Evolutionary conservation across 2,113 vertebrate species (phyloP).

Genomic region (Chionodraco myersi): DNA sequence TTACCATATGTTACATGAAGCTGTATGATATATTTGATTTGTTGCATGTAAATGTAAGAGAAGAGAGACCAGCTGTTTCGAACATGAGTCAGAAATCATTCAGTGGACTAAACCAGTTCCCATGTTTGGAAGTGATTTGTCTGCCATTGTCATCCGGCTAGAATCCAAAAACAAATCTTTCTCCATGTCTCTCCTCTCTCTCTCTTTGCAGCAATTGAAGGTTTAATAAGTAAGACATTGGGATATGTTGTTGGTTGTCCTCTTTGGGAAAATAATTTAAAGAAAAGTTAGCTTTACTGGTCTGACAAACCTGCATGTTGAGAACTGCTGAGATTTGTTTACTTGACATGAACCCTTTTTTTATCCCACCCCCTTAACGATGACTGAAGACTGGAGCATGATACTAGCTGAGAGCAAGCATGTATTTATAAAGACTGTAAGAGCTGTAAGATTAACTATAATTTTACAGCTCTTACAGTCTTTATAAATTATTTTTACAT

Average conservation of each 20-base stretch:
- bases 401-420: constrained; percentile 34
- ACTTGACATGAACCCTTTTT: constrained; percentile 76
- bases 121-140: constrained; percentile 72
- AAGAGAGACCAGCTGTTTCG: constrained; percentile 55
- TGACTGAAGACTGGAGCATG: constrained; percentile 44
- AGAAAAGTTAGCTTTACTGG: constrained; percentile 44
- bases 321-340: constrained; percentile 69
- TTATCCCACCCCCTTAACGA: neutral
- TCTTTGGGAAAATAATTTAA: constrained; percentile 29
- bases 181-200: constrained; percentile 81
- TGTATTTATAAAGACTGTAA: constrained; percentile 19
- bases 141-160: constrained; percentile 64
- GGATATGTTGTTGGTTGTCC: constrained; percentile 70
- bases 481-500: neutral
- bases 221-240: constrained; percentile 88
- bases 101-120: constrained; percentile 49
- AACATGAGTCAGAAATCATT: constrained; percentile 63
- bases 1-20: neutral
- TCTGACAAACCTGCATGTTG: constrained; percentile 73
- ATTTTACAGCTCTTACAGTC: no score
- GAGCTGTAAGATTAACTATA: neutral
- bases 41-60: constrained; percentile 39
- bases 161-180: constrained; percentile 79
- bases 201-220: constrained; percentile 87
- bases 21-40: constrained; percentile 4